These are phyloP conservation scores for Anarrhichthys ocellatus DNA, from an alignment of 2,113 vertebrate species.

Conservation along the genomic window DNA sequence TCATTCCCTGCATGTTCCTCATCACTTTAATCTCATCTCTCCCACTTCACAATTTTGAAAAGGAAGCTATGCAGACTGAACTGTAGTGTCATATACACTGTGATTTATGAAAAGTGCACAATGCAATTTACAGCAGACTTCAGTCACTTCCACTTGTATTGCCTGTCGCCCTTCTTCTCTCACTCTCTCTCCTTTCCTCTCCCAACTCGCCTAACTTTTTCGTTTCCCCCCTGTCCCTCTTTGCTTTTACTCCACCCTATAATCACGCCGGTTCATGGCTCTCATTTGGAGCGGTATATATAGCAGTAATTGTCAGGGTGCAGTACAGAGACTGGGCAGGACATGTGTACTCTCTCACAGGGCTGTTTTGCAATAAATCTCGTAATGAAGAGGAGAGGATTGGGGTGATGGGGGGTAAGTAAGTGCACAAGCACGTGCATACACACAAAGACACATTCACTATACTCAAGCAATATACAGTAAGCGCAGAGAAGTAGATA, in stretches of 20 bases:
- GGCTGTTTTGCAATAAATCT: slow-evolving; percentile 78
- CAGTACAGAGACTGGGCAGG: slow-evolving; percentile 77
- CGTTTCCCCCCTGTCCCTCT: slow-evolving; percentile 41
- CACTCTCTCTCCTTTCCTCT: slow-evolving; percentile 21
- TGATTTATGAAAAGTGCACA: slow-evolving; percentile 54
- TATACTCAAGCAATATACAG: slow-evolving; percentile 25
- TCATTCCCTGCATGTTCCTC: slow-evolving; percentile 32
- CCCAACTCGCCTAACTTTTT: slow-evolving; percentile 46
- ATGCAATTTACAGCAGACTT: slow-evolving; percentile 58
- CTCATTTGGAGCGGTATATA: slow-evolving; percentile 86
- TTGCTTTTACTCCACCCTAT: slow-evolving; percentile 81
- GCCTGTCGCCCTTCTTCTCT: slow-evolving; percentile 31
- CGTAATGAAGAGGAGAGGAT: slow-evolving; percentile 43
- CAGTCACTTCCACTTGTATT: slow-evolving; percentile 45
- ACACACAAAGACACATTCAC: slow-evolving; percentile 25
- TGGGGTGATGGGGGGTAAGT: not conserved
- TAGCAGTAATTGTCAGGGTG: slow-evolving; percentile 86
- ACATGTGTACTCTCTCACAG: slow-evolving; percentile 77
- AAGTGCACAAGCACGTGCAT: slow-evolving; percentile 41
- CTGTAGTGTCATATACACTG: slow-evolving; percentile 22
- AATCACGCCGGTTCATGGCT: slow-evolving; percentile 83
- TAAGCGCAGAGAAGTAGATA: slow-evolving; percentile 20
- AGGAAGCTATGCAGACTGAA: slow-evolving; percentile 44
- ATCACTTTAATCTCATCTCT: slow-evolving; percentile 44
- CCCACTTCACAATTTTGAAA: slow-evolving; percentile 42